A percentile compares a stretch with the other conserved stretches of the same genome.
phyloP scores from a whole-genome alignment of 2,113 vertebrate genomes.

The Sphaerodactylus townsendi region DNA sequence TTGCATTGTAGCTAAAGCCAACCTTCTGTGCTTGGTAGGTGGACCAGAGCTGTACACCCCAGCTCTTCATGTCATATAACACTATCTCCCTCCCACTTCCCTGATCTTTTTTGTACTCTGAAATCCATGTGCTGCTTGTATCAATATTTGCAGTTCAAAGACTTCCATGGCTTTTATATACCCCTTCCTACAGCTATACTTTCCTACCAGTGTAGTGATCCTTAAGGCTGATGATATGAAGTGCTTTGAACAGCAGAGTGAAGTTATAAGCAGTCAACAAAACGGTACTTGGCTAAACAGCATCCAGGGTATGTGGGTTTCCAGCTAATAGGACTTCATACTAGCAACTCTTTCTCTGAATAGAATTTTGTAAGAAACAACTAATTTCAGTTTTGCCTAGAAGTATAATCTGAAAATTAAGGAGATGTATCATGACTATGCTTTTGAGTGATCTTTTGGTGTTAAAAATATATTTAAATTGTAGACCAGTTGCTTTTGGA shows the following conservation, averaged over 20 bases:
- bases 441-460: constrained; percentile 47
- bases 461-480: constrained; percentile 59
- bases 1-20: not conserved
- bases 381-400: constrained; percentile 37
- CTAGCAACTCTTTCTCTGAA: not conserved
- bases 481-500: constrained; percentile 69
- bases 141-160: not conserved
- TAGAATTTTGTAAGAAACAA: not conserved
- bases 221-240: not conserved
- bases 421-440: constrained; percentile 43
- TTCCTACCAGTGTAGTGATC: not conserved
- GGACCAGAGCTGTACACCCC: not conserved
- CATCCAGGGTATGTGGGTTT: not conserved
- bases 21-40: not conserved
- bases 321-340: constrained; percentile 6
- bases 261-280: not conserved
- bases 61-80: no score
- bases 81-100: not conserved
- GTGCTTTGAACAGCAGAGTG: not conserved
- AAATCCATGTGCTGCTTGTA: not conserved
- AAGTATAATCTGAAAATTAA: constrained; percentile 25
- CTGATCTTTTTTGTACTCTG: not conserved
- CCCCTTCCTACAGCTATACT: not conserved
- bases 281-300: not conserved
- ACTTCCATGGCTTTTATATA: not conserved